Evolutionary conservation across 2,797 vertebrate species (phyloP), one percentile per base, ranked within the genome.

Genomic region (Anas capensis): DNA sequence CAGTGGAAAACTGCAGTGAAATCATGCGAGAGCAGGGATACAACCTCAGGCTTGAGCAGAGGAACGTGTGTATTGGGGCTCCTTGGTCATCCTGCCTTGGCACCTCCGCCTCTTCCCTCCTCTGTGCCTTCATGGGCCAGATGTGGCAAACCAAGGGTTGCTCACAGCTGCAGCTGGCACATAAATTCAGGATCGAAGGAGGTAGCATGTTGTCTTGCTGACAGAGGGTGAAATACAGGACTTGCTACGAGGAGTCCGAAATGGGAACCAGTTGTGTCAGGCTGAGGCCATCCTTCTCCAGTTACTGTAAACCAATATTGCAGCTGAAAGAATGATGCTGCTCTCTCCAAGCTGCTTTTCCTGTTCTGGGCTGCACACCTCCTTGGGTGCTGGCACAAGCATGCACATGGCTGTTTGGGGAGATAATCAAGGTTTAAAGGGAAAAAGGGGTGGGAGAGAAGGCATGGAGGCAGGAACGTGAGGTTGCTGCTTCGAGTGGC

Each of bases 181-280:
- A 4, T 15, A 2, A 53, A 29, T 33, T 82, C 0, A 0, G 84
- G 33, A 84, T 75, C 0, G 29, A 84, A 46, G 86, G 24, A 58
- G 36, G 77, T 60, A 94, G n/a, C n/a, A 1, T 2, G 7, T 57
- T 79, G 83, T 6, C 1, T 66, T 36, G 27, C 89, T 79, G 89
- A 86, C 81, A 70, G 26, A 79, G 77, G 95, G 91, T 94, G 95
- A 96, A 96, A 89, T 40, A 29, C 64, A 56, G 93, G 33, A 88
- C 64, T 90, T 82, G 75, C 54, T 86, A 48, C 10, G 68, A 80
- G 78, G n/a, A 87, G 68, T n/a, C 87, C 79, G 71, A 89, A 93
- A 92, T 80, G 94, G 92, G 82, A 96, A 82, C 86, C 75, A 80
- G n/a, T 93, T 91, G 92, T 94, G 92, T 94, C 82, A 82, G 84